Base-by-base conservation (phyloP, 2,888 invertebrate species). In the Oligia latruncula region DNA sequence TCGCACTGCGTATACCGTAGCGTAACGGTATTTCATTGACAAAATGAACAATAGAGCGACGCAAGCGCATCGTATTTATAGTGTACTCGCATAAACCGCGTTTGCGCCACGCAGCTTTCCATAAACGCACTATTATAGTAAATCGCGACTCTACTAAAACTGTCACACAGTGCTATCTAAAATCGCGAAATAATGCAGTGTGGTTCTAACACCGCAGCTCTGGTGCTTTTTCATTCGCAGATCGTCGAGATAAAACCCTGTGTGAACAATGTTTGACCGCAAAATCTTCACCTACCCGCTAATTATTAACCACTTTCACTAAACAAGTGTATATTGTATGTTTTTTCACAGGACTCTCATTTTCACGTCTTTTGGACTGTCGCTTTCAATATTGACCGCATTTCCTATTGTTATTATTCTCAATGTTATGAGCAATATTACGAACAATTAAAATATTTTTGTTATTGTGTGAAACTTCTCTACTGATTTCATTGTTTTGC, bases 271-370 rank as follows among this genome's bases (percentile, higher is more conserved):
- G 78, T 87, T 82, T 87, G 83, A 71, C 78, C 82, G 73, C 75
- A 72, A 82, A 84, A 87, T 88, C 81, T 83, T 80, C 88, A 87
- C 71, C 72, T 74, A 82, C 78, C 77, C 68, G 74, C 81, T 89
- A 88, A 89, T 89, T 89, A 81, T 74, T 67, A 75, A 78, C 86
- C 70, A 89, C 89, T 89, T 89, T 89, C 89, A 82, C 89, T 86
- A 62, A 77, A 80, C 75, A 84, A 89, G 74, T 83, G 72, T 74
- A 83, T 81, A 89, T 89, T 89, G 89, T 89, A 68, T 81, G 55
- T 74, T 76, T 89, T 86, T 90, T 90, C 90, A 84, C 90, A 90
- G 85, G 85, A 88, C 88, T 89, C 83, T 90, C 82, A 84, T 88
- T 89, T 89, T 89, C 86, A 83, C 72, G 70, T 82, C 71, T 83